Evolutionary conservation across 35 echinoderm and acorn worm genomes (phyloP).

Genomic region (Chiridota heheva): DNA sequence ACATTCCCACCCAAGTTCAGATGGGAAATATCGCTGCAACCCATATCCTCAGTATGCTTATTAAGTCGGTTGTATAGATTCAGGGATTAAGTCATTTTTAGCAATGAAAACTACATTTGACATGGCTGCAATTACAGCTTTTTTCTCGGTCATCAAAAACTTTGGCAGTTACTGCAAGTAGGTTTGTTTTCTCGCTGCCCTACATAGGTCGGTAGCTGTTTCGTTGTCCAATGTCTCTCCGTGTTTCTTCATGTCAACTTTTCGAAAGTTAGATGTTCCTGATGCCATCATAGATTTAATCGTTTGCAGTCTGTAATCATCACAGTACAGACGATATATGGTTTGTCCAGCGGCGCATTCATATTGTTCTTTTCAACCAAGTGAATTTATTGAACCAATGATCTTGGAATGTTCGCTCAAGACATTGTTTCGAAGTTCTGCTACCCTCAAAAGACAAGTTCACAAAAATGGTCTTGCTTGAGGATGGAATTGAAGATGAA

Average conservation of each 20-base stretch:
- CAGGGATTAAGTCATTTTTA: slow-evolving; percentile 8
- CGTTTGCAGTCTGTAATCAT: not conserved
- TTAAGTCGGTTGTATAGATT: not conserved
- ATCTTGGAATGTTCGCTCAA: slow-evolving; percentile 7
- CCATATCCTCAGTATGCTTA: slow-evolving; percentile 21
- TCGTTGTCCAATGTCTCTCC: not conserved
- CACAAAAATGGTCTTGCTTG: slow-evolving; percentile 11
- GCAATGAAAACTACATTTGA: slow-evolving; percentile 17
- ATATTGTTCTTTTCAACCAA: slow-evolving; percentile 7
- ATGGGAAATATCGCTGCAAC: slow-evolving; percentile 4
- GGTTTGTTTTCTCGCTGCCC: too few relatives aligned
- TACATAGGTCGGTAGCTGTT: not conserved
- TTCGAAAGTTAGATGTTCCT: slow-evolving; percentile 1
- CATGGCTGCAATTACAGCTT: slow-evolving; percentile 17
- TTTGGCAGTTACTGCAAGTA: not conserved
- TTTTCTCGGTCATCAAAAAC: not conserved
- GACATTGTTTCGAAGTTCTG: not conserved
- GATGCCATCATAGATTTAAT: slow-evolving; percentile 18
- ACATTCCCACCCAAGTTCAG: slow-evolving; percentile 4
- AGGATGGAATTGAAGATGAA: slow-evolving; percentile 8
- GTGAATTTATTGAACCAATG: slow-evolving; percentile 13
- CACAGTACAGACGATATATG: not conserved
- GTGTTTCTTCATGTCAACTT: not conserved
- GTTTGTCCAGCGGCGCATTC: not conserved
- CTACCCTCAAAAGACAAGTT: not conserved